Percentiles rank a stretch among this genome's conserved stretches.
Conservation (phyloP, 2,888 invertebrate species). For the Ophion ellenae region DNA sequence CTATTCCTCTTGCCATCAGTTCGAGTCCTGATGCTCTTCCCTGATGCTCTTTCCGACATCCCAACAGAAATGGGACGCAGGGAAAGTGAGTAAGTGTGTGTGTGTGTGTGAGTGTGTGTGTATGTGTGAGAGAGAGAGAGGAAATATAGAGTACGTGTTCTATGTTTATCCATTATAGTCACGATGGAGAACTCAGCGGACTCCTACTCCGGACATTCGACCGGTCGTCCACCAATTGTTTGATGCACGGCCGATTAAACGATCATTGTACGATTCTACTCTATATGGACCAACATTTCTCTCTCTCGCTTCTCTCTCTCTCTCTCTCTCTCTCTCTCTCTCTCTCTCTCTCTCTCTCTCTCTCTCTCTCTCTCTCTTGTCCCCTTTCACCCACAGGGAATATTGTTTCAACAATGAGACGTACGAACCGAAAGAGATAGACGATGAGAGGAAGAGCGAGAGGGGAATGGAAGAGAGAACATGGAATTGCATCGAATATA, state of each 20-base stretch:
- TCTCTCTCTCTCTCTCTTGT: slow-evolving; percentile 11
- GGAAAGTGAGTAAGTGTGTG: not conserved
- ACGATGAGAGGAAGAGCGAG: slow-evolving; percentile 1
- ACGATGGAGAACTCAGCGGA: slow-evolving; percentile 46
- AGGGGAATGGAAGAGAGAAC: not conserved
- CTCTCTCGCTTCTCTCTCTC: not conserved
- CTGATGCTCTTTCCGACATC: slow-evolving; percentile 44
- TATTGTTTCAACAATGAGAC: slow-evolving; percentile 75
- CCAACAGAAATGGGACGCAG: slow-evolving; percentile 31
- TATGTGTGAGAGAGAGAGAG: not conserved
- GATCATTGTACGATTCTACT: slow-evolving; percentile 79
- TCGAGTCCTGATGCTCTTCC: slow-evolving; percentile 48
- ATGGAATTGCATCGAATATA: slow-evolving; percentile 12
- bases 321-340: no score
- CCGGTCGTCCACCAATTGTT: slow-evolving; percentile 79
- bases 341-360: not conserved
- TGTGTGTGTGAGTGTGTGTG: no score
- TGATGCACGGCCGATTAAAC: slow-evolving; percentile 82
- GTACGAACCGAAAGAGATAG: slow-evolving; percentile 15
- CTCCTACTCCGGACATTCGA: slow-evolving; percentile 65
- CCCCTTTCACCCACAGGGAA: slow-evolving; percentile 71
- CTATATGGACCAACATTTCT: slow-evolving; percentile 65
- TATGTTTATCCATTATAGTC: slow-evolving; percentile 48
- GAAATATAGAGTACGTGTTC: slow-evolving; percentile 29
- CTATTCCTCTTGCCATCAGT: slow-evolving; percentile 34